Conservation (phyloP, 1,140 invertebrate genomes). For the Ceratina calcarata region DNA sequence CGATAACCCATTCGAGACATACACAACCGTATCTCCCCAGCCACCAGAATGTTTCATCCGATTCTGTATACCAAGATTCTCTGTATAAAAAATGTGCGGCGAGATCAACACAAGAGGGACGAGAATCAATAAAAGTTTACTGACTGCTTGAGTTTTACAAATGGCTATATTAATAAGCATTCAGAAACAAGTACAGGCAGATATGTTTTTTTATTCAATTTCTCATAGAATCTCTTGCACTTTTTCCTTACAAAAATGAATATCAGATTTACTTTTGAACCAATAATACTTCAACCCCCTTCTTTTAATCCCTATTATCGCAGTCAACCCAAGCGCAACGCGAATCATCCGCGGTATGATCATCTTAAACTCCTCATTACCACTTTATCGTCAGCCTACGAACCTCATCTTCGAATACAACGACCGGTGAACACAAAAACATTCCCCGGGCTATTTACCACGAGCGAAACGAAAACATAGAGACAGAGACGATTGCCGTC, state of each 20-base stretch:
- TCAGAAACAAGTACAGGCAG: no score
- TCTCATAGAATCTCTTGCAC: no score
- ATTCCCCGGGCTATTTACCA: neutral
- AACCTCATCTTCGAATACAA: neutral
- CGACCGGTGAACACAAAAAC: neutral
- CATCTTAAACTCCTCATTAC: neutral
- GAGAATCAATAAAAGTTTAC: conserved; percentile 35
- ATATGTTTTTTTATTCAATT: no score
- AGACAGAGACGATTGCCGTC: neutral
- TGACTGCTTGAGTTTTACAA: conserved; percentile 25
- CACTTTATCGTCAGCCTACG: neutral
- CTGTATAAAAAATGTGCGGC: neutral
- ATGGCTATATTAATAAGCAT: conserved; percentile 34
- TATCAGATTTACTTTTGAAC: no score
- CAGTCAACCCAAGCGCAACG: neutral
- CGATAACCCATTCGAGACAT: conserved; percentile 49
- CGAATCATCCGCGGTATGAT: neutral
- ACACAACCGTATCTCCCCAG: conserved; percentile 27
- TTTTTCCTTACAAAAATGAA: no score
- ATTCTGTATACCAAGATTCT: conserved; percentile 17
- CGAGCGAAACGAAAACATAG: neutral
- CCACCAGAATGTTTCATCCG: conserved; percentile 18
- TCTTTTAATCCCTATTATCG: no score
- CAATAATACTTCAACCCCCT: no score
- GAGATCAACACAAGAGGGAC: neutral